Percentiles rank a stretch among this genome's conserved stretches.
phyloP scores from a whole-genome alignment of 2,888 invertebrate genomes.

The Epistrophe eligans region DNA sequence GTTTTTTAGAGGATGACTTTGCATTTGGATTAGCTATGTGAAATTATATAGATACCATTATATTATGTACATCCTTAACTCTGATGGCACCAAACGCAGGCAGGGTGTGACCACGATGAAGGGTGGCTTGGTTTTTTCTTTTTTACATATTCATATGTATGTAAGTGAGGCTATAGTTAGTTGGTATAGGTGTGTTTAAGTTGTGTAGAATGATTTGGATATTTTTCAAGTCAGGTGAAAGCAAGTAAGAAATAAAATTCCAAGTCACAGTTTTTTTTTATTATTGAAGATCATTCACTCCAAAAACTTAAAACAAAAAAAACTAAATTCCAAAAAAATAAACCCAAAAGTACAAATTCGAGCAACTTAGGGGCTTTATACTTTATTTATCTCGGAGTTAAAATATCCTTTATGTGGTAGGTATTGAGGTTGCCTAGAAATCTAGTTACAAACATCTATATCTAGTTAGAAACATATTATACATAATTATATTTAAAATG shows the following conservation, averaged over 20 bases:
- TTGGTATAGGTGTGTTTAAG: neutral
- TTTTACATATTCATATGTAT: neutral
- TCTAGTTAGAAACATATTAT: too few species aligned
- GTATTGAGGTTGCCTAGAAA: too few species aligned
- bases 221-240: neutral
- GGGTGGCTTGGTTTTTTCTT: neutral
- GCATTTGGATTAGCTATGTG: conserved; percentile 68
- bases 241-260: conserved; percentile 45
- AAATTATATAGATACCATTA: conserved; percentile 11
- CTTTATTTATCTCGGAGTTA: too few species aligned
- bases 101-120: conserved; percentile 16
- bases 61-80: too few species aligned
- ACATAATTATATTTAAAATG: too few species aligned
- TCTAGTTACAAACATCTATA: too few species aligned
- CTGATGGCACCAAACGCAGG: neutral
- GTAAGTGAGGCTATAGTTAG: neutral
- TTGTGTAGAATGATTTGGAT: neutral
- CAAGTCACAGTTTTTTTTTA: conserved; percentile 47
- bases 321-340: too few species aligned
- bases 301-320: neutral
- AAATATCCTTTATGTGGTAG: too few species aligned
- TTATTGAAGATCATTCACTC: neutral
- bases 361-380: too few species aligned
- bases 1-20: conserved; percentile 68
- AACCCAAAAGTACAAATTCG: too few species aligned